Conservation (phyloP, 2,797 vertebrate genomes). For the Mus caroli region DNA sequence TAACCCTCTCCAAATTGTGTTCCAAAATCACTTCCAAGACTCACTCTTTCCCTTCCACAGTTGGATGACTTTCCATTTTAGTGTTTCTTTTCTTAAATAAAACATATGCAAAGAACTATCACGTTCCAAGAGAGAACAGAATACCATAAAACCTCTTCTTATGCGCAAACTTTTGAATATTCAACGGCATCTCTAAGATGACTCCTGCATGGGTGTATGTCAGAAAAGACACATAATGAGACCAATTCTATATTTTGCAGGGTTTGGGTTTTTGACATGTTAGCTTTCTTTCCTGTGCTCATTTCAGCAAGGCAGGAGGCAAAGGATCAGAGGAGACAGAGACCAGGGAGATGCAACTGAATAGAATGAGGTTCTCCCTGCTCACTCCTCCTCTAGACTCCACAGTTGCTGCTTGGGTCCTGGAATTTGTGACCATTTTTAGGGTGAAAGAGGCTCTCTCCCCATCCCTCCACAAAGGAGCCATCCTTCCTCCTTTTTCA, state of each 20-base stretch:
- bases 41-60: slow-evolving; percentile 26
- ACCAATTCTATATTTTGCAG: background rate
- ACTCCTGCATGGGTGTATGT: background rate
- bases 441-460: background rate
- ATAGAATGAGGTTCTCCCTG: background rate
- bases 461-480: background rate
- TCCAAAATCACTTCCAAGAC: slow-evolving; percentile 44
- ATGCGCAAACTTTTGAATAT: slow-evolving; percentile 42
- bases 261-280: slow-evolving; percentile 18
- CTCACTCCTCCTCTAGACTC: background rate
- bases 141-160: slow-evolving; percentile 22
- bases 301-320: background rate
- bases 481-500: background rate
- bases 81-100: slow-evolving; percentile 67
- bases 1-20: slow-evolving; percentile 56
- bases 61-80: slow-evolving; percentile 55
- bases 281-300: background rate
- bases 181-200: slow-evolving; percentile 43
- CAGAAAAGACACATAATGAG: slow-evolving; percentile 21
- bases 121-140: slow-evolving; percentile 45
- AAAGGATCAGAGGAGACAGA: background rate
- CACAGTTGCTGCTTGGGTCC: background rate
- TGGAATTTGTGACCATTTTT: background rate
- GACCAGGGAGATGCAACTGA: background rate
- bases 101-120: slow-evolving; percentile 58